A percentile compares a stretch with the other conserved stretches of the same genome.
Conservation (phyloP, 2,888 invertebrate species). For the Drosophila nigricruria region DNA sequence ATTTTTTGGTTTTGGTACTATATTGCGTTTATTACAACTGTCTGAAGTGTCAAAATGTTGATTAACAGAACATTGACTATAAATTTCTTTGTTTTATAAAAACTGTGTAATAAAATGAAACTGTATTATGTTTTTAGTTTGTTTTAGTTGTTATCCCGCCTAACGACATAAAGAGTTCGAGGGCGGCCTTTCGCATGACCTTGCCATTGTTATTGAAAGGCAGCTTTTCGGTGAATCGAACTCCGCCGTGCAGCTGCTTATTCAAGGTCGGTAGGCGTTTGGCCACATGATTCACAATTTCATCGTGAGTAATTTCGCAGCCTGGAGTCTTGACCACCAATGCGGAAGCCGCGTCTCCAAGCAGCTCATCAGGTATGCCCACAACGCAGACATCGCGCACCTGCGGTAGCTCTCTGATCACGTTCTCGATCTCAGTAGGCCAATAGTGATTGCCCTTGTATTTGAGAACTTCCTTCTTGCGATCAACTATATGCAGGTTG, state of each 20-base stretch:
- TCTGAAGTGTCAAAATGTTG: too few species aligned
- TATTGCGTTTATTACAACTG: too few species aligned
- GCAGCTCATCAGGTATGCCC: slow-evolving; percentile 48
- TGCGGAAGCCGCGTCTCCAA: slow-evolving; percentile 59
- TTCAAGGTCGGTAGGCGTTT: slow-evolving; percentile 28
- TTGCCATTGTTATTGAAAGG: slow-evolving; percentile 77
- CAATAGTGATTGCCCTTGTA: slow-evolving; percentile 64
- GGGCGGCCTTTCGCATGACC: slow-evolving; percentile 56
- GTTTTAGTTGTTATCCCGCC: background rate
- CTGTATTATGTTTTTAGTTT: too few species aligned
- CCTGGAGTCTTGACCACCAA: slow-evolving; percentile 34
- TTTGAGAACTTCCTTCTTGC: slow-evolving; percentile 80
- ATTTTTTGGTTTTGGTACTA: too few species aligned
- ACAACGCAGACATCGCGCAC: slow-evolving; percentile 72
- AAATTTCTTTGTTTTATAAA: too few species aligned
- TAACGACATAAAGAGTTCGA: slow-evolving; percentile 50
- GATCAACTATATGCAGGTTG: slow-evolving; percentile 71
- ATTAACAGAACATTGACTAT: too few species aligned
- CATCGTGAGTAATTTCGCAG: slow-evolving; percentile 36
- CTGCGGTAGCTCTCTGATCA: slow-evolving; percentile 67
- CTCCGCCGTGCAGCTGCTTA: slow-evolving; percentile 72
- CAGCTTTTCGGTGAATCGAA: slow-evolving; percentile 68
- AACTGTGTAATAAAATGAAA: too few species aligned
- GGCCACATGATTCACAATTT: slow-evolving; percentile 55
- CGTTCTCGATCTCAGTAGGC: slow-evolving; percentile 76